These are phyloP conservation scores for Motacilla tschutschensis DNA, from an alignment of 2,113 vertebrate species.

Conservation along the genomic window DNA sequence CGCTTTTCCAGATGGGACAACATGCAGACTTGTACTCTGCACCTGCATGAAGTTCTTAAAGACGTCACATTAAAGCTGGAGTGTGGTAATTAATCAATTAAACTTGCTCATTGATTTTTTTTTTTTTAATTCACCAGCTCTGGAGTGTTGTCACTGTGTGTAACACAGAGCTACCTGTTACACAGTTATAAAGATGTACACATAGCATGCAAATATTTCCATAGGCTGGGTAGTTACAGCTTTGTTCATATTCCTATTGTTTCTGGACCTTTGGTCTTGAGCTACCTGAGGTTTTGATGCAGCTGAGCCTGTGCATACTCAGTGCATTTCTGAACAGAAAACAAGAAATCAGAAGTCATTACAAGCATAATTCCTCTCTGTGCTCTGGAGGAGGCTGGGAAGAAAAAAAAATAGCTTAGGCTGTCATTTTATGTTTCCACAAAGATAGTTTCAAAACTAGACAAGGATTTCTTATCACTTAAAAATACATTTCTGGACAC, in stretches of 20 bases:
- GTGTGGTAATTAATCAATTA: not conserved
- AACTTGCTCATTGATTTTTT: not conserved
- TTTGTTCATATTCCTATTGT: not conserved
- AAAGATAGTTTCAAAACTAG: not conserved
- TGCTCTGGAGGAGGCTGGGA: not conserved
- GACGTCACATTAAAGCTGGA: not conserved
- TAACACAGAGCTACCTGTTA: not conserved
- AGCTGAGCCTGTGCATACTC: not conserved
- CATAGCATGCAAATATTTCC: not conserved
- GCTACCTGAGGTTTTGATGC: not conserved
- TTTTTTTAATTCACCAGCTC: not conserved
- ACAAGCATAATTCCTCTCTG: not conserved
- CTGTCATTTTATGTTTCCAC: not conserved
- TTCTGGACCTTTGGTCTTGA: not conserved
- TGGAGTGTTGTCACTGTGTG: not conserved
- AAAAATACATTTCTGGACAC: not conserved
- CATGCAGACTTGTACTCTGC: accelerated
- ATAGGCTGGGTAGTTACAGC: not conserved
- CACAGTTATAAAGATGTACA: accelerated
- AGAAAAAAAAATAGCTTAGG: not conserved
- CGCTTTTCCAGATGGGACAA: not conserved
- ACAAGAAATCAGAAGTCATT: not conserved
- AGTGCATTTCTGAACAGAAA: not conserved
- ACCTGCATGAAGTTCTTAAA: not conserved
- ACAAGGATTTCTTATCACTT: not conserved